Evolutionary conservation across 1,140 invertebrate species (phyloP), one percentile per base, ranked within the genome.

Genomic region (Holcopasites calliopsidis): DNA sequence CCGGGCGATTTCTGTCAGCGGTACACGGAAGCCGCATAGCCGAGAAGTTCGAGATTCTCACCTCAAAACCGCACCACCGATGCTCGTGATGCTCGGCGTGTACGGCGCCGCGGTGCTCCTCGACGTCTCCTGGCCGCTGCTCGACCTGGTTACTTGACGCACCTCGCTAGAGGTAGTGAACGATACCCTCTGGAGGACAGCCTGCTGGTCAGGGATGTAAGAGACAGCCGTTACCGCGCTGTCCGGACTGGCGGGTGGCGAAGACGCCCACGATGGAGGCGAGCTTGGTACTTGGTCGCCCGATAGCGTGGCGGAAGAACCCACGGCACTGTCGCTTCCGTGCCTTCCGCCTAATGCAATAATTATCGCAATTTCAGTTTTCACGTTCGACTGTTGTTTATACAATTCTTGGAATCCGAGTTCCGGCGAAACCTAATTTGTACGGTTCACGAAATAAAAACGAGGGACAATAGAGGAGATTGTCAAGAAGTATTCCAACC

Each of bases 61-160:
- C 91, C 90, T 91, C 62, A 95, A 85, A 35, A 95, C 94, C 21
- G 93, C 94, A 35, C 94, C 94, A 10, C 94, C 94, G 60, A 95
- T 94, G 76, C 92, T 94, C 0, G 94, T 93, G 80, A 95, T 95
- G 82, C 93, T 94, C 3, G 94, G 90, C 18, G 93, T 93, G 47
- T 90, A 89, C 35, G 89, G 82, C 0, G 85, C 79, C 11, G 87
- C 74, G 16, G 82, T 54, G 64, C 83, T 88, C 69, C 86, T 88
- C 28, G 85, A 88, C 13, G 87, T 79, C 31, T 90, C 88, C 61
- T 88, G 87, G 64, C 88, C 90, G 10, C 82, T 83, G 10, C 80
- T 84, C 3, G 90, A 88, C 77, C 90, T 91, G 23, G 83, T 85
- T 35, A 92, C 92, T 70, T 93, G 92, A 71, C 92, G 91, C 1